Evolutionary conservation across 2,113 vertebrate genomes (phyloP), one percentile per base, ranked within the genome.

Genomic region (Sinocyclocheilus anshuiensis): DNA sequence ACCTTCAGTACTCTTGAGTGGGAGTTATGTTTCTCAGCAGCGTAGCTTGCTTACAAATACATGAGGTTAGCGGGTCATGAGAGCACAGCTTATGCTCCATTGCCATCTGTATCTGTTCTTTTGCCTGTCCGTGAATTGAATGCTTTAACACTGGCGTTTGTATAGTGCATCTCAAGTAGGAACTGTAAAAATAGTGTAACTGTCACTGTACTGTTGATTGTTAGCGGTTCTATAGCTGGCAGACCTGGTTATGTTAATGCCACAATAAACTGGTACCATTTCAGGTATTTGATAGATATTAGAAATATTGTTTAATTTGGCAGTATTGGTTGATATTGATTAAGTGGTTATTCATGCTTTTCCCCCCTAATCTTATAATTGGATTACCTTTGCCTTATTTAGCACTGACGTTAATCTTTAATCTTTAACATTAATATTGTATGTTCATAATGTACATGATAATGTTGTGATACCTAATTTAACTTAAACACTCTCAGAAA

Each of bases 1-100:
- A 39, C 1, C 59, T 42, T 42, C 9, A 50, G 29, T 45, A 16
- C 36, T 36, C 53, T 76, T 36, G 59, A 53, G 65, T 11, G 65
- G 63, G n/a, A 29, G 42, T 22, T 45, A 2, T 72, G 26, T 90
- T 87, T 71, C 84, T 69, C n/a, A 16, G 84, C 59, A 71, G 42
- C 29, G 18, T 26, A 67, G 15, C 63, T 82, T 82, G 57, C 33
- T 65, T 81, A 81, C 33, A 81, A 81, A 81, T 81, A 26, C 57
- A 81, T 65, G 63, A 69, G 42, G 42, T 71, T 53, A 71, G 63
- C 29, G 13, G 63, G 45, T 71, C 81, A 67, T 33, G 26, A 69
- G 20, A 55, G 20, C 45, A 67, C 13, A 11, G 61, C 1, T 67
- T 81, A n/a, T 12, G 67, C 7, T 82, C 20, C 18, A 82, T 4